Evolutionary conservation across 2,797 vertebrate genomes (phyloP).

Genomic region (Halcyon leucocephala): DNA sequence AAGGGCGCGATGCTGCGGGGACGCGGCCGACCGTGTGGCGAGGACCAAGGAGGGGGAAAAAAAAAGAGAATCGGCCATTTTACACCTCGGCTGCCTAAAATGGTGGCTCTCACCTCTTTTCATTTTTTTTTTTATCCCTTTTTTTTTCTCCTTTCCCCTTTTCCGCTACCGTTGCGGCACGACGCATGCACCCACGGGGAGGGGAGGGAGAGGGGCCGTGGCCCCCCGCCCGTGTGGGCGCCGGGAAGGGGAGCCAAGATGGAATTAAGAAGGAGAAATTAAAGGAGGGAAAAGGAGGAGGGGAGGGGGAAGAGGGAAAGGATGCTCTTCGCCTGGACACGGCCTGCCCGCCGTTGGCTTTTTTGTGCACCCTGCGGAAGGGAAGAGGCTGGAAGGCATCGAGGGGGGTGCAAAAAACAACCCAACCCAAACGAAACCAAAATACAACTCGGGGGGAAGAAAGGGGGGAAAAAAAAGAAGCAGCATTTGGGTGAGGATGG

Average conservation of each 20-base stretch:
- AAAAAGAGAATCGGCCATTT: slow-evolving; percentile 69
- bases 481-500: not conserved
- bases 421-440: too few species aligned
- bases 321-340: slow-evolving; percentile 34
- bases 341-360: slow-evolving; percentile 34
- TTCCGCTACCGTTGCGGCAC: not conserved
- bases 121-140: too few species aligned
- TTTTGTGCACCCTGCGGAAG: not conserved
- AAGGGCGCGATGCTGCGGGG: not conserved
- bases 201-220: not conserved
- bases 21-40: not conserved
- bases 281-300: not conserved
- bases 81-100: slow-evolving; percentile 68
- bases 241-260: slow-evolving; percentile 64
- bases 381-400: not conserved
- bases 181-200: not conserved
- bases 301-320: not conserved
- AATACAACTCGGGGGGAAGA: not conserved
- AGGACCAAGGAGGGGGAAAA: not conserved
- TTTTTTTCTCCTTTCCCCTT: not conserved
- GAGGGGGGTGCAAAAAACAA: not conserved
- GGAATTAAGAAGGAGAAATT: slow-evolving; percentile 70
- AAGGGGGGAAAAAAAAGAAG: not conserved
- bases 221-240: slow-evolving; percentile 32
- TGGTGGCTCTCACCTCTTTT: slow-evolving; percentile 62